Base-by-base conservation (phyloP, 2,888 invertebrate species). In the Aromia moschata region DNA sequence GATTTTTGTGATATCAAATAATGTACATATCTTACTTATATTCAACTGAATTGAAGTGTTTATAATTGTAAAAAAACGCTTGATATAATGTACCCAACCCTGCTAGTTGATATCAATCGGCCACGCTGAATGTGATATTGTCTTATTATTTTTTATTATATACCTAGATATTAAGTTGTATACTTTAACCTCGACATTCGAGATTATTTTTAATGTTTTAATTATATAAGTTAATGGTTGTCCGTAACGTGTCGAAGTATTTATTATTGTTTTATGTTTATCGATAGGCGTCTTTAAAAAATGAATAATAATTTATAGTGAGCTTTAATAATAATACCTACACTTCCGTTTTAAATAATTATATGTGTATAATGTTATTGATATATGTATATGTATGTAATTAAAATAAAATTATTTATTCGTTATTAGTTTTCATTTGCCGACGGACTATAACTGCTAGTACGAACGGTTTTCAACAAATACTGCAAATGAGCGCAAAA, bases 81-180 rank as follows among this genome's bases (percentile, higher is more conserved):
- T n/a, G n/a, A n/a, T n/a, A n/a, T n/a, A n/a, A n/a, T n/a, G n/a
- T n/a, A n/a, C n/a, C n/a, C n/a, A n/a, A n/a, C n/a, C n/a, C n/a
- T n/a, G n/a, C n/a, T n/a, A n/a, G n/a, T n/a, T n/a, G n/a, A n/a
- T n/a, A n/a, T n/a, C n/a, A n/a, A n/a, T n/a, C n/a, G n/a, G n/a
- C n/a, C n/a, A n/a, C n/a, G n/a, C n/a, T 40, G 14, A 31, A 30
- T 54, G 54, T 54, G 54, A 54, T 54, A 54, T 54, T 52, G 30
- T 7, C 25, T 25, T 5, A 25, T 25, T 25, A 25, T 3, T 25
- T 25, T 25, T 31, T 54, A 33, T 37, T 44, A 12, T 30, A 37
- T 16, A 36, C 16, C 5, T 17, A 18, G 31, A 14, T 18, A 37
- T 36, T 11, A 25, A 25, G 31, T n/a, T 43, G 18, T 18, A 44